Percentiles rank a stretch among this genome's conserved stretches.
Conservation (phyloP, 2,113 vertebrate species). For the Chaetodon auriga region DNA sequence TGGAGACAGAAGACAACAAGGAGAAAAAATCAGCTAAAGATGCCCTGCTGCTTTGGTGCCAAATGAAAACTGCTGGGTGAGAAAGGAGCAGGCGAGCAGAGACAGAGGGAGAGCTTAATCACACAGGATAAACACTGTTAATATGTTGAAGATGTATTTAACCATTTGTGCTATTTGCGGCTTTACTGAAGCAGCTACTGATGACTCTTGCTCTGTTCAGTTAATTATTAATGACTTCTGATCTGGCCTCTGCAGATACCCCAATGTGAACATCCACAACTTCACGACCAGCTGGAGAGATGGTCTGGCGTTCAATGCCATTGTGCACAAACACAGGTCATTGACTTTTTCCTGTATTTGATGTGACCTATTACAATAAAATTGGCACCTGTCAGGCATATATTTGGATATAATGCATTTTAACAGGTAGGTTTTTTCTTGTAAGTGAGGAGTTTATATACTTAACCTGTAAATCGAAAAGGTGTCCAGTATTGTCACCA, state of each 20-base stretch:
- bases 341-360: slow-evolving; percentile 51
- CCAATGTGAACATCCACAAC: slow-evolving; percentile 95
- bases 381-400: neutral
- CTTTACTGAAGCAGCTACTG: neutral
- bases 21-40: slow-evolving; percentile 97
- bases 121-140: slow-evolving; percentile 1
- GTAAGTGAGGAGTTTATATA: slow-evolving; percentile 3
- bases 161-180: neutral
- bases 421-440: neutral
- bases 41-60: slow-evolving; percentile 94
- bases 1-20: slow-evolving; percentile 95
- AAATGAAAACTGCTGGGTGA: slow-evolving; percentile 97
- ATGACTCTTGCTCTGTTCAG: slow-evolving; percentile 11
- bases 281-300: slow-evolving; percentile 97
- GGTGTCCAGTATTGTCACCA: neutral
- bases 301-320: slow-evolving; percentile 94
- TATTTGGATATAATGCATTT: neutral
- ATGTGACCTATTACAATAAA: slow-evolving; percentile 12
- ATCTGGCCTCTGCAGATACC: slow-evolving; percentile 86
- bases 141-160: neutral
- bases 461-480: neutral
- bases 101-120: neutral
- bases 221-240: slow-evolving; percentile 71
- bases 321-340: slow-evolving; percentile 96
- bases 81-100: slow-evolving; percentile 43